Base-by-base conservation (phyloP, 1,140 invertebrate species). In the Hylaeus anthracinus region DNA sequence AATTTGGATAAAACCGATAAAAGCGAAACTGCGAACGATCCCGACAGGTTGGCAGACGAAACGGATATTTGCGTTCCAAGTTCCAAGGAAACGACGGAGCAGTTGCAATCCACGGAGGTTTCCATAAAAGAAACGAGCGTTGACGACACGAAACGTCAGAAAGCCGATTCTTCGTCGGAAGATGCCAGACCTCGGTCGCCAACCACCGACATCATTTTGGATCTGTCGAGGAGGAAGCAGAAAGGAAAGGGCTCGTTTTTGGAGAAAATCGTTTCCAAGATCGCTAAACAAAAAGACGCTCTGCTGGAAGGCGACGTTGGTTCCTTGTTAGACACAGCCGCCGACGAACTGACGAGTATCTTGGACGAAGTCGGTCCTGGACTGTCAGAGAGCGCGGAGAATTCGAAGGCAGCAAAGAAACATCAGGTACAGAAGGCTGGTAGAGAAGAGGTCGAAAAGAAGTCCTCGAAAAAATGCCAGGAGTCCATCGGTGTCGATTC, bases 211-310 rank as follows among this genome's bases (percentile, higher is more conserved):
- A 94, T 94, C 3, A 94, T 94, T 51, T 77, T 93, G 0, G 93
- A 94, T 83, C 53, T 93, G 2, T 92, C 93, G 0, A 91, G 92
- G 15, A 84, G 93, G 26, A 92, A 92, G 43, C 84, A 87, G 1
- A 91, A 90, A 37, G 89, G 90, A 0, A 92, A 92, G n/a, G 90
- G 91, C 5, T 92, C 92, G 3, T 92, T 92, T 55, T 71, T 92
- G 1, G 91, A 92, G 71, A 92, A 92, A 86, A 94, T 94, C 5
- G 93, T 94, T 0, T 94, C 93, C 0, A 94, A 94, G 63, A 94
- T 94, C 43, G 93, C 92, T 0, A 92, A 93, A 58, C 89, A 93
- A 45, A 94, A 94, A 66, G 92, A 94, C 15, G 91, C 89, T n/a
- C 70, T 90, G 15, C 69, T 93, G 6, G 90, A 92, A 12, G 83